Evolutionary conservation across 2,888 invertebrate genomes (phyloP).

Genomic region (Phalangium opilio): DNA sequence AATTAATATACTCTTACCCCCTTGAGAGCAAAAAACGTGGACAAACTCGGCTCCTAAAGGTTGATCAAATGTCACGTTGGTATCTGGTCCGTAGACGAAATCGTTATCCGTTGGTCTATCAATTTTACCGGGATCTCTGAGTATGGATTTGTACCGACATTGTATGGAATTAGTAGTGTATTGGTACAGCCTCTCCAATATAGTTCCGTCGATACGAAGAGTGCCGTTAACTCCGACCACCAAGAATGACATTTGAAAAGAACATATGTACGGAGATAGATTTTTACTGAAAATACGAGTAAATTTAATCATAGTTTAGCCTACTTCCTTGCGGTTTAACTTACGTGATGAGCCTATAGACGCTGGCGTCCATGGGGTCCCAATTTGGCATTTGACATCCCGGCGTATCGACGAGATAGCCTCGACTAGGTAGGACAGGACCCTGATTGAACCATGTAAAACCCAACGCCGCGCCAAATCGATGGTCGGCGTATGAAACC

Average conservation of each 20-base stretch:
- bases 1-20: slow-evolving; percentile 1
- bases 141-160: slow-evolving; percentile 11
- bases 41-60: slow-evolving; percentile 15
- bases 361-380: slow-evolving; percentile 16
- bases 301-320: too few relatives aligned
- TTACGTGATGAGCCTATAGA: too few relatives aligned
- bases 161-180: slow-evolving; percentile 6
- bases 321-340: too few relatives aligned
- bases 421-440: not conserved
- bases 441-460: not conserved
- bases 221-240: slow-evolving; percentile 7
- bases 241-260: slow-evolving; percentile 11
- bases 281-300: slow-evolving; percentile 6
- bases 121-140: slow-evolving; percentile 11
- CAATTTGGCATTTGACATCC: slow-evolving; percentile 18
- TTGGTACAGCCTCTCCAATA: slow-evolving; percentile 11
- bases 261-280: slow-evolving; percentile 10
- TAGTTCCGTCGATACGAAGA: slow-evolving; percentile 6
- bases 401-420: slow-evolving; percentile 14
- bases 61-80: slow-evolving; percentile 9
- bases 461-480: not conserved
- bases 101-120: slow-evolving; percentile 13
- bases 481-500: not conserved
- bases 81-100: slow-evolving; percentile 7
- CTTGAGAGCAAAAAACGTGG: slow-evolving; percentile 11